These are phyloP conservation scores for Sphinx pinastri DNA, from an alignment of 2,888 invertebrate genomes.

Conservation along the genomic window DNA sequence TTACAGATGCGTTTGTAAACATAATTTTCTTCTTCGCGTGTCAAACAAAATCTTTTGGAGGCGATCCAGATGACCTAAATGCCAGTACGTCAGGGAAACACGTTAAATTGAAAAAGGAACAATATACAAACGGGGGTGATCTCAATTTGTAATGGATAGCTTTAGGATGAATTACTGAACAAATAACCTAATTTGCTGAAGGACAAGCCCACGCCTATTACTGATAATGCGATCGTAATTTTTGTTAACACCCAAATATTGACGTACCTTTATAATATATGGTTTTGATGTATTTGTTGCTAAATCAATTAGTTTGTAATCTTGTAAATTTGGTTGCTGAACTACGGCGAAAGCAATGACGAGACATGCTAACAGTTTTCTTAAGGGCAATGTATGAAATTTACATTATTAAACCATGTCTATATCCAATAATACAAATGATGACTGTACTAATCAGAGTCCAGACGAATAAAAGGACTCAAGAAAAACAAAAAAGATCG, in stretches of 20 bases:
- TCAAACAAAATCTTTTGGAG: constrained; percentile 69
- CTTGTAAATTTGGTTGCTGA: too few relatives aligned
- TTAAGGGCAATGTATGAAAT: background rate
- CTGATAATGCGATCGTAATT: background rate
- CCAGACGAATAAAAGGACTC: background rate
- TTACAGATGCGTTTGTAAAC: constrained; percentile 48
- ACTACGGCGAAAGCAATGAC: too few relatives aligned
- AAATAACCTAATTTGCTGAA: constrained; percentile 35
- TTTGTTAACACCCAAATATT: background rate
- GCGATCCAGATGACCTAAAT: constrained; percentile 77
- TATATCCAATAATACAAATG: background rate
- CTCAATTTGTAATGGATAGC: constrained; percentile 39
- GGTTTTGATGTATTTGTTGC: background rate
- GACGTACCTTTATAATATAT: background rate
- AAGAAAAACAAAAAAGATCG: background rate
- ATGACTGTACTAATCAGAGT: background rate
- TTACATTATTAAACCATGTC: background rate
- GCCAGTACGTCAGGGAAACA: constrained; percentile 55
- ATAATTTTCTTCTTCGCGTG: constrained; percentile 53
- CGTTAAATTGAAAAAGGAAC: constrained; percentile 57
- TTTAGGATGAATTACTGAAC: constrained; percentile 30
- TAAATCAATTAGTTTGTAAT: too few relatives aligned
- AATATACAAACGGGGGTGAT: constrained; percentile 55
- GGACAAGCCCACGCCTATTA: constrained; percentile 1
- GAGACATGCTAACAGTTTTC: too few relatives aligned